Base-by-base conservation (phyloP, 2,888 invertebrate species). In the Cheilosia vulpina region DNA sequence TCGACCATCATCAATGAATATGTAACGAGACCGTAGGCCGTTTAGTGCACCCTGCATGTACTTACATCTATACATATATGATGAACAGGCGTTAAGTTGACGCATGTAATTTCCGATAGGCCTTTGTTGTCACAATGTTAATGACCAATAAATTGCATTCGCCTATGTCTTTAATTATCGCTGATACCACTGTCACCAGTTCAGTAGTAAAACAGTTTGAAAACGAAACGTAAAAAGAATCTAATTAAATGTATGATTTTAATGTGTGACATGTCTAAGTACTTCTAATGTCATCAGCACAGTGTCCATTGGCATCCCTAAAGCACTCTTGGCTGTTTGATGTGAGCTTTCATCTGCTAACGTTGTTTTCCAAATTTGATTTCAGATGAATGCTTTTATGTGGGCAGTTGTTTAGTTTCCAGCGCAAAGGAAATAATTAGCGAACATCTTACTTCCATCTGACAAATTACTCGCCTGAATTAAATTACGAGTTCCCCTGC, bases 341-440 rank as follows among this genome's bases (percentile, higher is more conserved):
- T 47, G 62, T 69, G 63, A 47, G 63, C 83, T 83, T 83, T 79
- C 58, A 83, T 83, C 83, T 78, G 17, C 52, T 83, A 83, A 79
- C 73, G 45, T 68, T 11, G 21, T 63, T 68, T 78, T 19, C 52
- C 45, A 68, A 73, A 83, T 83, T 83, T 58, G 83, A 83, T 83
- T 78, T 50, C 15, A 57, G 60, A 66, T 73, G 72, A 73, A 11
- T 13, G 38, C 38, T 78, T 63, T 50, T 55, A 19, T 66, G 58
- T 72, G 11, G 38, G 13, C 41, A 43, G 57, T 34, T 19, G 38
- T 31, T 34, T 34, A 13, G n/a, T 31, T 31, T 55, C 11, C 15
- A 13, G 17, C 19, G 13, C 38, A 17, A n/a, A 55, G n/a, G 38
- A 15, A 27, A 15, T 55, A 69, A 69, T 45, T 55, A 47, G 17